Evolutionary conservation across 2,113 vertebrate species (phyloP).

Genomic region (Osmerus mordax): DNA sequence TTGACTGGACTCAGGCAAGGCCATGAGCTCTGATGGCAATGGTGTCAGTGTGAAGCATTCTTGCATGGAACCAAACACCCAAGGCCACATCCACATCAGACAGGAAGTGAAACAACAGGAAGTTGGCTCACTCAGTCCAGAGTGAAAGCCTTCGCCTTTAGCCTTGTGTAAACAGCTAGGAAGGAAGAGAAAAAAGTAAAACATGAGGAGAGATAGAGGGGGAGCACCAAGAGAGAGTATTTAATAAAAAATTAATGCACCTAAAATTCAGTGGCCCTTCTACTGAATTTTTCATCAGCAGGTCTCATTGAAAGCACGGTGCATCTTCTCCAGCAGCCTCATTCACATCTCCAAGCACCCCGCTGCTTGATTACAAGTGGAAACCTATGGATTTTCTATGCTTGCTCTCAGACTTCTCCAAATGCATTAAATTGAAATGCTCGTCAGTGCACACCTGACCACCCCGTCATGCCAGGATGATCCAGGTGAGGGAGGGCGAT

Average conservation of each 20-base stretch:
- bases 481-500: not conserved
- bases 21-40: too few species aligned
- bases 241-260: slow-evolving; percentile 37
- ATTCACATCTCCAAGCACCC: not conserved
- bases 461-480: not conserved
- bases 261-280: slow-evolving; percentile 24
- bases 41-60: too few species aligned
- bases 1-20: too few species aligned
- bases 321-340: not conserved
- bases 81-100: too few species aligned
- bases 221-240: not conserved
- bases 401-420: not conserved
- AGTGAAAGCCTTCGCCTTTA: not conserved
- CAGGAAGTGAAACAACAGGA: not conserved
- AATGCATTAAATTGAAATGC: not conserved
- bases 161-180: not conserved
- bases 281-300: slow-evolving; percentile 27
- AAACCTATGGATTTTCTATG: not conserved
- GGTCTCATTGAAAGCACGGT: not conserved
- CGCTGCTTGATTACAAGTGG: not conserved
- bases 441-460: not conserved
- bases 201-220: slow-evolving; percentile 2
- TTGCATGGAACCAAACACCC: too few species aligned
- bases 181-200: slow-evolving; percentile 2
- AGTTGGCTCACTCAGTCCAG: not conserved